Base-by-base conservation (phyloP, 2,888 invertebrate species). In the Thera britannica region DNA sequence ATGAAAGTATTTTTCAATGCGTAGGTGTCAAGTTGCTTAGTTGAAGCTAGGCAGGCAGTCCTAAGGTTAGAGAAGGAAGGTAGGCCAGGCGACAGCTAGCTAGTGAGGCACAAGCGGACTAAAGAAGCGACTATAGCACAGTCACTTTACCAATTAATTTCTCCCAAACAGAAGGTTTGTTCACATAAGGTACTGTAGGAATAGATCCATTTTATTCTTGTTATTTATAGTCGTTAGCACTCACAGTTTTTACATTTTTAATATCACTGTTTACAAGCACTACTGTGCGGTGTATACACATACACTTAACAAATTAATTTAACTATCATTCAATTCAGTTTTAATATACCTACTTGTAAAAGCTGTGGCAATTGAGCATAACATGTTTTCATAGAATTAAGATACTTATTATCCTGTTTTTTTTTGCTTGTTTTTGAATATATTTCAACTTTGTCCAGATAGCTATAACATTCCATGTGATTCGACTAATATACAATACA, bases 41-140 rank as follows among this genome's bases (percentile, higher is more conserved):
- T 89, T 86, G 89, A 90, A 88, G 90, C 92, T 92, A 92, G 92
- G 93, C 93, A 93, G 93, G 92, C 90, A 89, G 89, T 86, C 81
- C 81, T 77, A 90, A 88, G 41, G 84, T 82, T 90, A 89, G 83
- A 79, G 84, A 86, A 79, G 84, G 84, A 81, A 88, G 86, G 85
- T 90, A 91, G 90, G 90, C 87, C 85, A 82, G 82, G 83, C 83
- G 83, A 78, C 88, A 85, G 78, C 90, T 90, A 90, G 88, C 85
- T 90, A 91, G 88, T 89, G 88, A 90, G 89, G 87, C 84, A 85
- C 90, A 86, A 89, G 89, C 81, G 88, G 90, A 90, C 83, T 87
- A 46, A 85, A 82, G 84, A 88, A 86, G 88, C 86, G 80, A 86
- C 87, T 84, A 76, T 83, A 79, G 79, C 79, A 78, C 81, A 83